Base-by-base conservation (phyloP, 2,888 invertebrate genomes). In the Cacoxenus indagator region DNA sequence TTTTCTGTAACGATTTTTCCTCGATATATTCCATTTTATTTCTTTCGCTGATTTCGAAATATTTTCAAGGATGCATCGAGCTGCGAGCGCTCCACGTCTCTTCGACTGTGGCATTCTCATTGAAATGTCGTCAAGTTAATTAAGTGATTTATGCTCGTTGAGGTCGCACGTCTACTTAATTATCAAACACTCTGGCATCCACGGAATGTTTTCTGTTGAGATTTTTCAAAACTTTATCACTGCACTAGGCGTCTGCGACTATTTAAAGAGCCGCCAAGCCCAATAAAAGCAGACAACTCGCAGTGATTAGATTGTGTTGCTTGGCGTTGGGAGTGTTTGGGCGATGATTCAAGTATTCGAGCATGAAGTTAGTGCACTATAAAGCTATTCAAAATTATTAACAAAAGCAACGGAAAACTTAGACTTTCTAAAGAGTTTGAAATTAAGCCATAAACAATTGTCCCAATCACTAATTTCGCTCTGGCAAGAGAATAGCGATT, bases 91-190 rank as follows among this genome's bases (percentile, higher is more conserved):
- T 26, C 8, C 8, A 9, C 46, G 46, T 62, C 37, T 54, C 45
- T 65, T 27, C 19, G 22, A 48, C 46, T 57, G 64, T 61, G 37
- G 64, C 14, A 9, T 51, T 57, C 59, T 57, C 66, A 73, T 67
- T 69, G 57, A 76, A 73, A 77, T 82, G 82, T 81, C 81, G 81
- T 81, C 81, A 79, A 81, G 81, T 82, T 81, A 81, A 81, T 81
- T 82, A 83, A 82, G 80, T 83, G 83, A 82, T 82, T 83, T 82
- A 82, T 81, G 78, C 75, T 72, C 75, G 64, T 77, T 70, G 79
- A 79, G 80, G 81, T 82, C 82, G 82, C 79, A 77, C 72, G 75
- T 81, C 80, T 81, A 81, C 82, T 81, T 81, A 81, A 81, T 81
- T 81, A 81, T 81, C 80, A 81, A 81, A 81, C 81, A 82, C 77